Evolutionary conservation across 2,113 vertebrate genomes (phyloP).

Genomic region (Toxotes chatareus): DNA sequence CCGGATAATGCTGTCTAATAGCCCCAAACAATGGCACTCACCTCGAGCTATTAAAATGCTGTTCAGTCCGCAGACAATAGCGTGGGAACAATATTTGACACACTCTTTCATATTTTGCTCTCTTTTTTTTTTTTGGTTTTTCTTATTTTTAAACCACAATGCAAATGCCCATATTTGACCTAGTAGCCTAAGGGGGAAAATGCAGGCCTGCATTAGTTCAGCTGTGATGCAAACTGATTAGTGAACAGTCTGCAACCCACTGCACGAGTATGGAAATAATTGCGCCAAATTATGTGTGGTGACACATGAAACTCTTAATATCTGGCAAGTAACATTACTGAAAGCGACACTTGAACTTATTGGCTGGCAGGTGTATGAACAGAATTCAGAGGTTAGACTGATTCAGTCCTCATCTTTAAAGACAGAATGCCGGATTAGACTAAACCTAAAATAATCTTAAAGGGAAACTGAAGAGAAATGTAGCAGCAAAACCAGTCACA

Average conservation of each 20-base stretch:
- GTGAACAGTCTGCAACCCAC: not conserved
- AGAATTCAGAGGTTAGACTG: not conserved
- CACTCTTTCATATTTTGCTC: conserved; percentile 3
- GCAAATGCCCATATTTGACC: not conserved
- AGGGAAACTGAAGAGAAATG: not conserved
- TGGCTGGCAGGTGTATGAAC: not conserved
- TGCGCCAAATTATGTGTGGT: conserved; percentile 1
- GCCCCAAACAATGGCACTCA: conserved; percentile 66
- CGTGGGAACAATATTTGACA: conserved; percentile 61
- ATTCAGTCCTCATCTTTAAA: not conserved
- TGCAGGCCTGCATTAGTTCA: not conserved
- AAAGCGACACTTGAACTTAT: not conserved
- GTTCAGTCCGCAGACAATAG: conserved; percentile 53
- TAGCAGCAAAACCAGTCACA: not conserved
- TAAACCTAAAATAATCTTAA: not conserved
- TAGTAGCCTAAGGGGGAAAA: not conserved
- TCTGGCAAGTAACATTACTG: not conserved
- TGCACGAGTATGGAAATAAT: not conserved
- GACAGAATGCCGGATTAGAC: not conserved
- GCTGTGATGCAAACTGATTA: not conserved
- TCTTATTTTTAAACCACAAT: not conserved
- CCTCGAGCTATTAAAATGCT: conserved; percentile 54
- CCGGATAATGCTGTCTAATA: conserved; percentile 59
- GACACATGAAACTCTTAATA: conserved; percentile 3
- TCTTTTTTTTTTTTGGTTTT: not conserved